Base-by-base conservation (phyloP, 2,113 vertebrate species). In the Fregetta grallaria region DNA sequence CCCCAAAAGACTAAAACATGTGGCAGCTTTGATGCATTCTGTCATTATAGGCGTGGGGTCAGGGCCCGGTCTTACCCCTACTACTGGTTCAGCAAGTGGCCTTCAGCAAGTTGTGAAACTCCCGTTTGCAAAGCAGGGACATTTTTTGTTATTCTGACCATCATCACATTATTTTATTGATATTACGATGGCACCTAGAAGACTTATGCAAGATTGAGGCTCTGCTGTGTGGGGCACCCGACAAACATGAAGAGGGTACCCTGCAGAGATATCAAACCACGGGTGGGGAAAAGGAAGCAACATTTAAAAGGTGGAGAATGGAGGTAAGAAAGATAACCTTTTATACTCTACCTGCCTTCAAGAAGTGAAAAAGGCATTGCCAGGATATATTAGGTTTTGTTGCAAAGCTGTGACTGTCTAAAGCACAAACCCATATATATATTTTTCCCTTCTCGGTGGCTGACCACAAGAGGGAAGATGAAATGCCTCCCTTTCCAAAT, bases 41-140 rank as follows among this genome's bases (percentile, higher is more conserved):
- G 13, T 83, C 30, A 3, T 38, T 36, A n/a, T 6, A 40, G 32
- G 13, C 0, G 0, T 72, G 36, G 38, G 26, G 5, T 36, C 3
- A 1, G 29, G 22, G 26, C 27, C 72, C 4, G 2, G 42, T 59
- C 32, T 61, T 40, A 49, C 15, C 15, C 19, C 15, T 42, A 7
- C 68, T 15, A 10, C 23, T 52, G 34, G 25, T 49, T 70, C 58
- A 72, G 25, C n/a, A 75, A 52, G 61, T 1, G 16, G 40, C 68
- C 73, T 82, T 86, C 36, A 71, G 56, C 34, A 62, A 42, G 4
- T 2, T 38, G 32, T 59, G 52, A 80, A 74, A 65, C 17, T 85
- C 26, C 23, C 1, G 0, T 65, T 83, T 71, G 61, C 42, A 75
- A 52, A 62, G 25, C 52, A 70, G 66, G 30, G 22, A 10, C 0